Conservation (phyloP, 2,797 vertebrate genomes). For the Passerculus sandwichensis region DNA sequence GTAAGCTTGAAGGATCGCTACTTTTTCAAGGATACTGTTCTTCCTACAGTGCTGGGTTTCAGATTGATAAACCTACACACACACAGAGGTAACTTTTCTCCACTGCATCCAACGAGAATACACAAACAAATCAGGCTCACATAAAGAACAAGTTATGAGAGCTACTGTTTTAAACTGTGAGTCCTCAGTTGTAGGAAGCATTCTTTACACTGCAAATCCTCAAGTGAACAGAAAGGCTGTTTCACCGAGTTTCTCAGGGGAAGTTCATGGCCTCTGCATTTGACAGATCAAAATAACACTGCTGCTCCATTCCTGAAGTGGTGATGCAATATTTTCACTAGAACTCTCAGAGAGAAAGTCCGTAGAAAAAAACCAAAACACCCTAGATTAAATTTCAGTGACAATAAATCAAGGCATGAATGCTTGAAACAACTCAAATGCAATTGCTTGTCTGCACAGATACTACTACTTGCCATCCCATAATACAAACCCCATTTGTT, state of each 20-base stretch:
- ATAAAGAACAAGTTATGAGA: not conserved
- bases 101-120: not conserved
- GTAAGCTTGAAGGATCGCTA: not conserved
- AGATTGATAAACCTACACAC: not conserved
- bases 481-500: not conserved
- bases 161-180: not conserved
- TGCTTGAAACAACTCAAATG: not conserved
- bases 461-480: not conserved
- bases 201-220: not conserved
- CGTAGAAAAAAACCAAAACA: not conserved
- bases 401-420: conserved; percentile 33
- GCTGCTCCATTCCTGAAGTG: conserved; percentile 43
- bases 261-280: conserved; percentile 19
- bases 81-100: not conserved
- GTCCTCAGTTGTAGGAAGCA: not conserved
- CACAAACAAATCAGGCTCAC: not conserved
- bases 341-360: not conserved
- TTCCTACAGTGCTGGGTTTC: not conserved
- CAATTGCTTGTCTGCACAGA: not conserved
- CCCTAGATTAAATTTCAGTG: conserved; percentile 37
- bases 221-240: not conserved
- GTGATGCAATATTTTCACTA: conserved; percentile 56
- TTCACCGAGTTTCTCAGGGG: conserved; percentile 13
- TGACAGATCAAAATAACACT: conserved; percentile 47
- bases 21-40: not conserved